Base-by-base conservation (phyloP, 2,797 vertebrate genomes). In the Gymnodraco acuticeps region DNA sequence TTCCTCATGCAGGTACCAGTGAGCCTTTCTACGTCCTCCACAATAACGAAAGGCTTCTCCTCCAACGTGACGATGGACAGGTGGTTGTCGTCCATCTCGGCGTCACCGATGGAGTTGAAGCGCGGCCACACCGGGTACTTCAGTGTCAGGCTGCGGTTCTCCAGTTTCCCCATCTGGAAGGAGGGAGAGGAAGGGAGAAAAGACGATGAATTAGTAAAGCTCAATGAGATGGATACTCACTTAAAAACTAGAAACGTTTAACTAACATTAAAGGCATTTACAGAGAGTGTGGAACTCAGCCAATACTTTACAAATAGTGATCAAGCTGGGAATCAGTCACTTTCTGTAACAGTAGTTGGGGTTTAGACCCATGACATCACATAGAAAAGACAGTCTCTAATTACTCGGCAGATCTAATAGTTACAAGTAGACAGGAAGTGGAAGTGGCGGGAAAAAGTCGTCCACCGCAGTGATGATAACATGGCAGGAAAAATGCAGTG, bases 11-110 rank as follows among this genome's bases (percentile, higher is more conserved):
- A 99, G 0, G 97, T 98, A 51, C 98, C 98, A 0, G 98, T 99
- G 80, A 98, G 93, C 1, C 96, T 95, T 81, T 99, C 98, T 66
- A 99, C 97, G n/a, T 99, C 97, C 81, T 99, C 98, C 71, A 99
- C 98, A 0, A 99, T 96, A 67, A 99, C 98, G 20, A 99, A 99
- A 1, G 98, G 98, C 48, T 97, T 97, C 92, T 99, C 98, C 91
- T 99, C 98, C 73, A 99, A 88, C n/a, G 98, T 99, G 86, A 99
- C 98, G 3, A 99, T 98, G 92, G 96, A 98, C 90, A 99, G 93
- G 73, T 99, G 98, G 93, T 98, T 99, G 91, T 99, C 97, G 0
- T 99, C 98, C 0, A 97, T 95, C 82, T 98, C 98, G 0, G 95
- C 96, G 72, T 99, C 98, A 0, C 96, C 96, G 0, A 97, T 97